These are phyloP conservation scores for Kryptolebias ocellatus DNA, from an alignment of 2,797 vertebrate species.

Conservation along the genomic window DNA sequence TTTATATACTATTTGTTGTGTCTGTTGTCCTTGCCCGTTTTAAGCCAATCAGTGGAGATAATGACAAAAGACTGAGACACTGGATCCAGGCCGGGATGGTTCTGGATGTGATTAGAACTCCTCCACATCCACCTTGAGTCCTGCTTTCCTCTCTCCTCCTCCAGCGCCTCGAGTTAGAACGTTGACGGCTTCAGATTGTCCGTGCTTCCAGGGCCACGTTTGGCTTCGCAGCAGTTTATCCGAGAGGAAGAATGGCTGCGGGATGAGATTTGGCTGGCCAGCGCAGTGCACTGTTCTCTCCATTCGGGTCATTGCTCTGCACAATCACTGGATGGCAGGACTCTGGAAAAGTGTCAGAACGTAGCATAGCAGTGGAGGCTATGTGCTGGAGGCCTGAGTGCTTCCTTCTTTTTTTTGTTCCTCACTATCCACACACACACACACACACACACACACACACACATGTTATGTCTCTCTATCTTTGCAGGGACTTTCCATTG, in stretches of 20 bases:
- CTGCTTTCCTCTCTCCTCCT: slow-evolving; percentile 9
- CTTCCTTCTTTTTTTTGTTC: slow-evolving; percentile 5
- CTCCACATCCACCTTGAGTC: slow-evolving; percentile 49
- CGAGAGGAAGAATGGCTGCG: slow-evolving; percentile 70
- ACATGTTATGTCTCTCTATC: too few relatives aligned
- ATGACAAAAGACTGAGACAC: slow-evolving; percentile 20
- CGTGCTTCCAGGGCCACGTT: slow-evolving; percentile 56
- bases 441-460: too few relatives aligned
- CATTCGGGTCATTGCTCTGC: slow-evolving; percentile 67
- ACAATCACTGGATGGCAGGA: slow-evolving; percentile 58
- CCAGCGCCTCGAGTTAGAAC: slow-evolving; percentile 50
- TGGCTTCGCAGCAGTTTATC: slow-evolving; percentile 62
- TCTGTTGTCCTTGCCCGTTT: slow-evolving; percentile 27
- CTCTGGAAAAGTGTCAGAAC: slow-evolving; percentile 55
- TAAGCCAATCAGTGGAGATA: slow-evolving; percentile 16
- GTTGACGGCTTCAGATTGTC: slow-evolving; percentile 45
- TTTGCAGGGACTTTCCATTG: too few relatives aligned
- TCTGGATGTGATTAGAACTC: slow-evolving; percentile 35
- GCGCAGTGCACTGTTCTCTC: slow-evolving; percentile 53
- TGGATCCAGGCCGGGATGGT: slow-evolving; percentile 10
- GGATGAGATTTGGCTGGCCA: slow-evolving; percentile 67
- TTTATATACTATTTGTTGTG: slow-evolving; percentile 8
- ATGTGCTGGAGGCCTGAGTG: slow-evolving; percentile 27
- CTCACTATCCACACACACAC: neutral
- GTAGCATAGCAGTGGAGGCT: slow-evolving; percentile 28